Conservation (phyloP, 30 jellyfish, hydroid and myxozoan species). For the Rhopilema esculentum region DNA sequence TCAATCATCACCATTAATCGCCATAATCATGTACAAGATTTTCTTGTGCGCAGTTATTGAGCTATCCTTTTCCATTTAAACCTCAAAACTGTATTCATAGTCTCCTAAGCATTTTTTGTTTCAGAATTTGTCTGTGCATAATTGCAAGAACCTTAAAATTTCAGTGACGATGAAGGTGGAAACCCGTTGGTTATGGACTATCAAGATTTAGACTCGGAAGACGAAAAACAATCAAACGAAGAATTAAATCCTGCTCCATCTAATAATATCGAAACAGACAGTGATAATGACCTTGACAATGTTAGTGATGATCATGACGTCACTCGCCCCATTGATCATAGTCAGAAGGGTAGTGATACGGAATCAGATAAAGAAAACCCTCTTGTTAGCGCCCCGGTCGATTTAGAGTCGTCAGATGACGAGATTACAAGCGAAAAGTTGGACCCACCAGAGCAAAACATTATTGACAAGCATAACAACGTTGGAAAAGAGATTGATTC, state of each 20-base stretch:
- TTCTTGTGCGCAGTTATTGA: no score
- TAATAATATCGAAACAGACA: background rate
- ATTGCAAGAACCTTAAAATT: no score
- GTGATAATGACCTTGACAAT: slow-evolving; percentile 23
- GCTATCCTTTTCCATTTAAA: no score
- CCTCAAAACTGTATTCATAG: no score
- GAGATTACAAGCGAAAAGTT: background rate
- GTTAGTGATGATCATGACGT: background rate
- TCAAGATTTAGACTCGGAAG: slow-evolving; percentile 80
- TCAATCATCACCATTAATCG: no score
- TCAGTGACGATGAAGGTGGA: slow-evolving; percentile 80
- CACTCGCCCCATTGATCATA: background rate
- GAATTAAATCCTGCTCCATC: background rate
- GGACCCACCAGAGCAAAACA: background rate
- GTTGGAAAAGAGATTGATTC: no score
- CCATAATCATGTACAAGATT: no score
- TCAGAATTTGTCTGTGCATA: no score
- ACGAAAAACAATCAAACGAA: slow-evolving; percentile 1
- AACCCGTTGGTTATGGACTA: slow-evolving; percentile 76
- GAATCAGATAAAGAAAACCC: slow-evolving; percentile 68
- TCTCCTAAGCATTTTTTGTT: no score
- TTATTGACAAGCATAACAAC: no score
- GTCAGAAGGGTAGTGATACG: background rate
- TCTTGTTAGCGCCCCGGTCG: slow-evolving; percentile 63
- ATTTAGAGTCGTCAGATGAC: slow-evolving; percentile 56